Evolutionary conservation across 2,113 vertebrate species (phyloP).

Genomic region (Aythya baeri): DNA sequence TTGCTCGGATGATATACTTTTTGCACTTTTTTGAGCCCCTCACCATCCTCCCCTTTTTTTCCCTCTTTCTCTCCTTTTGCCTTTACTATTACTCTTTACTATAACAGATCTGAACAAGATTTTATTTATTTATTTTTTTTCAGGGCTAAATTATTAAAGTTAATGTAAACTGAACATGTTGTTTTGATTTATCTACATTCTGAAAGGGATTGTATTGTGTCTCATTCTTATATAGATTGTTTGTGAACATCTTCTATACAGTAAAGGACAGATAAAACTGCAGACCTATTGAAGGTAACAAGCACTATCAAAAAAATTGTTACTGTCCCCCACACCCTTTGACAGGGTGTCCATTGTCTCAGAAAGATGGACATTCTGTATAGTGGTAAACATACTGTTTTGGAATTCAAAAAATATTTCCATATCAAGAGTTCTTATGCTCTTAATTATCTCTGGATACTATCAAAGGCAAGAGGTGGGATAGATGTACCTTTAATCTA

Average conservation of each 20-base stretch:
- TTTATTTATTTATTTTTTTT: background rate
- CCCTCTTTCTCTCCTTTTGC: background rate
- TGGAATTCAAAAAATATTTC: background rate
- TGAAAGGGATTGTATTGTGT: background rate
- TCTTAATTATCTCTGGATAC: background rate
- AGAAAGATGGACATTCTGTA: background rate
- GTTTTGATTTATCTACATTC: background rate
- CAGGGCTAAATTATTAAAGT: background rate
- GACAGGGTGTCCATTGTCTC: background rate
- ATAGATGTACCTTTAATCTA: background rate
- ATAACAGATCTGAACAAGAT: background rate
- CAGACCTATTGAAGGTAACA: background rate
- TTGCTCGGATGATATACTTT: background rate
- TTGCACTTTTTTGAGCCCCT: background rate
- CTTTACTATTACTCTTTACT: background rate
- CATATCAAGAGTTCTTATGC: background rate
- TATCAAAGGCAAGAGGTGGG: background rate
- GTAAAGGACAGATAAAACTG: background rate
- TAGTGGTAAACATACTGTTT: background rate
- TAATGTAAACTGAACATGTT: background rate
- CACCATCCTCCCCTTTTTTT: no score
- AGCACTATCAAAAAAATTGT: background rate
- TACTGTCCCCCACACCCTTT: background rate
- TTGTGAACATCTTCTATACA: background rate
- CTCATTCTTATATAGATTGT: background rate